phyloP scores from a whole-genome alignment of 2,113 vertebrate species.

The Argyrosomus japonicus region DNA sequence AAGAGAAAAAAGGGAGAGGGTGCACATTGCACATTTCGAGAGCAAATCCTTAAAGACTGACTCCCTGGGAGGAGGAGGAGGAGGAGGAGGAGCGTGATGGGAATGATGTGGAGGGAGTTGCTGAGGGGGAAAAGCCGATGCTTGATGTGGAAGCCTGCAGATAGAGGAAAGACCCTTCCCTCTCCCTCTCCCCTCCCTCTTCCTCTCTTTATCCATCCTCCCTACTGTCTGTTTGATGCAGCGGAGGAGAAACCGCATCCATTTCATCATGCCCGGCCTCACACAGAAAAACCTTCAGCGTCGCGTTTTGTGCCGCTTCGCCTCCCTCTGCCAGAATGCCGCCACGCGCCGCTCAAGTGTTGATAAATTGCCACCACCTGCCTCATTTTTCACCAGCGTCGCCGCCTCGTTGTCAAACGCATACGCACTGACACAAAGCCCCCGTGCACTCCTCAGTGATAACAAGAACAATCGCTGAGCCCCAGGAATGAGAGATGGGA shows the following conservation, averaged over 20 bases:
- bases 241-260: constrained; percentile 54
- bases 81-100: neutral
- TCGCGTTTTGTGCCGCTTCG: constrained; percentile 31
- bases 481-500: constrained; percentile 52
- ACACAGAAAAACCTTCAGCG: constrained; percentile 45
- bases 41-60: constrained; percentile 33
- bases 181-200: neutral
- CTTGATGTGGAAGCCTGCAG: constrained; percentile 39
- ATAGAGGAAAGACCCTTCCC: constrained; percentile 29
- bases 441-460: constrained; percentile 58
- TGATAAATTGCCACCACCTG: constrained; percentile 75
- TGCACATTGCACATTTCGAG: constrained; percentile 7
- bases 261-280: constrained; percentile 68
- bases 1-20: constrained; percentile 20
- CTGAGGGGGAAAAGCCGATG: constrained; percentile 24
- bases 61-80: constrained; percentile 22
- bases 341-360: constrained; percentile 45
- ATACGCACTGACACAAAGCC: constrained; percentile 59
- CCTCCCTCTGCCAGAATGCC: constrained; percentile 35
- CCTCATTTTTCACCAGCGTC: constrained; percentile 71
- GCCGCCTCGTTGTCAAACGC: constrained; percentile 59
- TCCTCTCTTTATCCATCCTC: constrained; percentile 40
- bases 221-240: constrained; percentile 48
- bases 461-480: constrained; percentile 74
- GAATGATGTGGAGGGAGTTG: constrained; percentile 7